Conservation (phyloP, 2,888 invertebrate species). For the Cheilosia variabilis region DNA sequence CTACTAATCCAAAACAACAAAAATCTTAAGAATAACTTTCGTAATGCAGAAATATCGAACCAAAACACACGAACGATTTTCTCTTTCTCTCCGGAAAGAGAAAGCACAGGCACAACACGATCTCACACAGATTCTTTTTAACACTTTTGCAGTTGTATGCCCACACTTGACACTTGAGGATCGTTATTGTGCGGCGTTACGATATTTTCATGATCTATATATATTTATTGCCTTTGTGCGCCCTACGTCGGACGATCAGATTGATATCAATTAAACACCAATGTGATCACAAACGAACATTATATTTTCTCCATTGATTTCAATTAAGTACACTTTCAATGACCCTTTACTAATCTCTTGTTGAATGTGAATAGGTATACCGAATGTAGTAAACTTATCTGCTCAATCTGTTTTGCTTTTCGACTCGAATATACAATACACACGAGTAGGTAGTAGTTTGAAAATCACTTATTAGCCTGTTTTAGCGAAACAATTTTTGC, state of each 20-base stretch:
- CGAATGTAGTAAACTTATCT: conserved; percentile 22
- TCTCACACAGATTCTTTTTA: conserved; percentile 44
- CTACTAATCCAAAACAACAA: background rate
- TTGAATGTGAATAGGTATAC: background rate
- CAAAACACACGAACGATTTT: conserved; percentile 34
- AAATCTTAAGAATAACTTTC: background rate
- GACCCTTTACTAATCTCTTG: conserved; percentile 10
- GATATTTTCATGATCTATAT: conserved; percentile 21
- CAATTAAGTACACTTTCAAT: conserved; percentile 11
- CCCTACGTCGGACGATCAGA: background rate
- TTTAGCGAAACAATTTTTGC: background rate
- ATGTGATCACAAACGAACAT: conserved; percentile 2
- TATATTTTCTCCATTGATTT: background rate
- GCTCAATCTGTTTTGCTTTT: conserved; percentile 2
- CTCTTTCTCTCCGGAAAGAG: conserved; percentile 54
- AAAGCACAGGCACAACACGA: conserved; percentile 31
- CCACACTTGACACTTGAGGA: conserved; percentile 55
- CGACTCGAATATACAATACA: background rate
- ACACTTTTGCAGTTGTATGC: conserved; percentile 42
- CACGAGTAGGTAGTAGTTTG: background rate
- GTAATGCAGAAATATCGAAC: background rate
- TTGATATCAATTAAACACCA: conserved; percentile 25
- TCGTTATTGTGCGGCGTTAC: conserved; percentile 34
- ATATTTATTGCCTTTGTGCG: background rate
- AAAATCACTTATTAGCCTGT: background rate